phyloP scores from a whole-genome alignment of 2,113 vertebrate genomes.

The Bubo bubo region DNA sequence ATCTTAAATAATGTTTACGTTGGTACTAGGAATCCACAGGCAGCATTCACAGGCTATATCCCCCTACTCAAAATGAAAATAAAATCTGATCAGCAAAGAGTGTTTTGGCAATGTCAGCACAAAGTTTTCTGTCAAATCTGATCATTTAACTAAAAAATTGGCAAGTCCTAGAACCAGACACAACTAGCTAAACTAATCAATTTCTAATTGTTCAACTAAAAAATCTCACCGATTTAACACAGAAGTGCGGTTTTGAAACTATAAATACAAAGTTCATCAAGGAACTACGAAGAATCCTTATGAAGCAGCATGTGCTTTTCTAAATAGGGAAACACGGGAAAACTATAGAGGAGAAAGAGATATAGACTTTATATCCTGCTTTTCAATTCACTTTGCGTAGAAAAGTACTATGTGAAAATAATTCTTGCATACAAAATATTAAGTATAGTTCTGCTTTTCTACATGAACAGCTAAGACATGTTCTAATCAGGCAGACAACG shows the following conservation, averaged over 20 bases:
- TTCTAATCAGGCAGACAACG: neutral
- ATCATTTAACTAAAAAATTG: neutral
- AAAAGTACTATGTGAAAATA: neutral
- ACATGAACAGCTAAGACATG: neutral
- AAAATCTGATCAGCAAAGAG: neutral
- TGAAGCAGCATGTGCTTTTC: neutral
- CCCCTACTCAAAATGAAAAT: neutral
- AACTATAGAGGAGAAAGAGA: neutral
- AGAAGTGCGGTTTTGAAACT: neutral
- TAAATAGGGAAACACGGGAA: neutral
- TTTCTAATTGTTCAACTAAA: too few species aligned
- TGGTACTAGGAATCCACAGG: neutral
- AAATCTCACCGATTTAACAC: neutral
- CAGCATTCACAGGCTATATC: neutral
- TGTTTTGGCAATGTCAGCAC: neutral
- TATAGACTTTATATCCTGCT: neutral
- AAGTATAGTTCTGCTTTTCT: neutral
- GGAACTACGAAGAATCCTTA: neutral
- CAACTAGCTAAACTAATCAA: neutral
- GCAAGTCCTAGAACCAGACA: neutral
- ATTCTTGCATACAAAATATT: neutral
- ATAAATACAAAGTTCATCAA: neutral
- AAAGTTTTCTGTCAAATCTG: neutral
- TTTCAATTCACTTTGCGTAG: neutral
- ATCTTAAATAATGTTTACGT: neutral